A percentile compares a stretch with the other conserved stretches of the same genome.
phyloP scores from a whole-genome alignment of 2,113 vertebrate species.

The Amphiprion ocellaris region DNA sequence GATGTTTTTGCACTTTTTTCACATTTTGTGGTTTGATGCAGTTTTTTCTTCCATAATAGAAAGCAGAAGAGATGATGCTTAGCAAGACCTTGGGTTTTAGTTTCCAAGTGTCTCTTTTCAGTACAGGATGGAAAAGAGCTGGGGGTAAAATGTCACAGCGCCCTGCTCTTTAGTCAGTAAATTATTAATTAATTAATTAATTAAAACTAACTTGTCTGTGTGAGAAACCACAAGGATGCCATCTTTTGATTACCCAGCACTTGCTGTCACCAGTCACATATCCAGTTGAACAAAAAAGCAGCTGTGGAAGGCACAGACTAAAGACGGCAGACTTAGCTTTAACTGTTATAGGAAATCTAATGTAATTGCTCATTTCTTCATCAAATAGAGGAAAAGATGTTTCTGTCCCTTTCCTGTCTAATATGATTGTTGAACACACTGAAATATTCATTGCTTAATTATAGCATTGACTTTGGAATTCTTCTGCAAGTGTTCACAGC shows the following conservation, averaged over 20 bases:
- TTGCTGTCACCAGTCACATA: neutral
- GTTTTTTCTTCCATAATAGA: no score
- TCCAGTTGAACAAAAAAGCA: neutral
- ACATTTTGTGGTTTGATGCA: no score
- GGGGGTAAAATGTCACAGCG: no score
- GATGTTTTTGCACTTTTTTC: no score
- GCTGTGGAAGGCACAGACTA: neutral
- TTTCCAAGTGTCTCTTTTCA: no score
- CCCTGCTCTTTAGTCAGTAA: no score
- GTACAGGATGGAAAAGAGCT: no score
- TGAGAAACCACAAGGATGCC: neutral
- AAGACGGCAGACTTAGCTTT: neutral
- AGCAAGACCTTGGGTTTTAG: no score
- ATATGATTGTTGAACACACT: conserved; percentile 7
- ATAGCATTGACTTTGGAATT: conserved; percentile 22
- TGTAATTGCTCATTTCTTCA: conserved; percentile 11
- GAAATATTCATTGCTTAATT: conserved; percentile 14
- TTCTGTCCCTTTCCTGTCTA: neutral
- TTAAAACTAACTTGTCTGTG: no score
- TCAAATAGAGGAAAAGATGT: neutral
- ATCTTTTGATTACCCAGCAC: conserved; percentile 5
- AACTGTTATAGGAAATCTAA: conserved; percentile 9
- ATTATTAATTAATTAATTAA: no score
- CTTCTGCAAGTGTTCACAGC: conserved; percentile 4
- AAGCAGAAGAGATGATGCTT: no score